phyloP scores from a whole-genome alignment of 2,888 invertebrate species.

The Eristalis tenax region DNA sequence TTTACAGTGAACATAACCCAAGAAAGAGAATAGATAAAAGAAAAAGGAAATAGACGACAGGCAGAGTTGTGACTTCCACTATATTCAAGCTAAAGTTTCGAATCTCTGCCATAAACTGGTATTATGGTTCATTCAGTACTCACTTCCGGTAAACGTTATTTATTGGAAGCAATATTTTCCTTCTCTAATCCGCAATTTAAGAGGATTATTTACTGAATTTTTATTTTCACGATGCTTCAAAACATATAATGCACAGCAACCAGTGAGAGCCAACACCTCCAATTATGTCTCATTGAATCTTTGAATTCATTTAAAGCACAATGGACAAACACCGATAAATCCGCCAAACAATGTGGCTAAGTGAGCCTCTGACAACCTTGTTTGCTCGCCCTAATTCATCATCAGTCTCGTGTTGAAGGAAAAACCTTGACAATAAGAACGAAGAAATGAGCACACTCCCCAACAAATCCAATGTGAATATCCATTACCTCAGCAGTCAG shows the following conservation, averaged over 20 bases:
- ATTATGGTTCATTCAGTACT: no score
- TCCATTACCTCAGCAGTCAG: constrained; percentile 33
- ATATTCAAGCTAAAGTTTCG: no score
- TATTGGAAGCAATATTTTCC: no score
- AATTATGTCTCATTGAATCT: neutral
- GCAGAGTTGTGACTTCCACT: no score
- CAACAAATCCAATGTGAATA: constrained; percentile 10
- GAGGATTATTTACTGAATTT: no score
- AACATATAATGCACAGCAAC: neutral
- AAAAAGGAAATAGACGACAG: no score
- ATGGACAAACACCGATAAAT: neutral
- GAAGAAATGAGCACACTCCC: neutral
- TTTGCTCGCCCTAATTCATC: constrained; percentile 4
- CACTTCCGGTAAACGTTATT: no score
- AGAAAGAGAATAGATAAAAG: no score
- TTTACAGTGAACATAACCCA: no score
- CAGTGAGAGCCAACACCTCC: neutral
- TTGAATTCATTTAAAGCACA: neutral
- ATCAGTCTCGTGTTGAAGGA: neutral
- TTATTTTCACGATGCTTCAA: no score
- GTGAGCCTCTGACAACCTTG: neutral
- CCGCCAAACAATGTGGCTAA: neutral
- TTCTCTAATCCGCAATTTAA: no score
- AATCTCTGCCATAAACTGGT: no score
- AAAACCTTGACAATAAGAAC: neutral